phyloP scores from a whole-genome alignment of 2,113 vertebrate genomes.

The Ovis aries region ARS-UI_Ramb_v3.0 NC_056054.1:49348501-49349000 shows the following conservation, averaged over 20 bases:
- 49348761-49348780: neutral
- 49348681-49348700: neutral
- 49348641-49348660: neutral
- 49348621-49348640: neutral
- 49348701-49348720: neutral
- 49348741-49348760: neutral
- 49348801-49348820: neutral
- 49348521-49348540: neutral
- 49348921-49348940: neutral
- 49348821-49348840: neutral
- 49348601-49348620: neutral
- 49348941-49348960: neutral
- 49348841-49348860: neutral
- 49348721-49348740: neutral
- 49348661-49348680: neutral
- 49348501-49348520: neutral
- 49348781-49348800: neutral
- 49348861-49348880: neutral
- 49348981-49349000: neutral
- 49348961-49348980: neutral
- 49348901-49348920: neutral
- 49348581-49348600: accelerated
- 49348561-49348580: neutral
- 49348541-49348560: neutral
- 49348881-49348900: neutral